These are phyloP conservation scores for Dryadula phaetusa DNA, from an alignment of 2,888 invertebrate genomes.

Conservation along the genomic window DNA sequence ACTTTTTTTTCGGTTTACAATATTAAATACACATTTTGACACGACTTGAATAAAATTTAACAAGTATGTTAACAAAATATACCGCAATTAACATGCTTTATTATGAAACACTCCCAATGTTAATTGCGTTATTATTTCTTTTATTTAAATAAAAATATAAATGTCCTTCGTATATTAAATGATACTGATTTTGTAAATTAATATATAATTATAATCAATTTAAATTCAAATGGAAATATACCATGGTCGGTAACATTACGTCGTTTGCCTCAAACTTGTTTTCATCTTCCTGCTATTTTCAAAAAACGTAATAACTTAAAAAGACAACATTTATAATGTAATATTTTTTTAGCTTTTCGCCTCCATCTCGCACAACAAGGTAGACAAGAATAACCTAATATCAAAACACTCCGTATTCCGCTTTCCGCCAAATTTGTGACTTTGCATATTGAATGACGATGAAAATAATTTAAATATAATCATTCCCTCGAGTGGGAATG, in stretches of 20 bases:
- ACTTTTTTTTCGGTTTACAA: not conserved
- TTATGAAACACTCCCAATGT: not conserved
- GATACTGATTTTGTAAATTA: not conserved
- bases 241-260: not conserved
- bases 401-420: too few relatives aligned
- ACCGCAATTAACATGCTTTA: not conserved
- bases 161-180: not conserved
- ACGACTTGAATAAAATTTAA: not conserved
- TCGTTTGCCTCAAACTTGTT: not conserved
- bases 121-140: not conserved
- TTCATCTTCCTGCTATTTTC: not conserved
- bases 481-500: too few relatives aligned
- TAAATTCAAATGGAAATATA: conserved; percentile 14
- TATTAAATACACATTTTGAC: not conserved
- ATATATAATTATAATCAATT: not conserved
- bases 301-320: too few relatives aligned
- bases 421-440: too few relatives aligned
- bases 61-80: not conserved
- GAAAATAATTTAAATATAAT: too few relatives aligned
- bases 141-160: not conserved
- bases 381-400: too few relatives aligned
- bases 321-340: too few relatives aligned
- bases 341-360: too few relatives aligned
- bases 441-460: too few relatives aligned
- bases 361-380: too few relatives aligned